phyloP scores from a whole-genome alignment of 2,113 vertebrate species.

The Fulica atra region DNA sequence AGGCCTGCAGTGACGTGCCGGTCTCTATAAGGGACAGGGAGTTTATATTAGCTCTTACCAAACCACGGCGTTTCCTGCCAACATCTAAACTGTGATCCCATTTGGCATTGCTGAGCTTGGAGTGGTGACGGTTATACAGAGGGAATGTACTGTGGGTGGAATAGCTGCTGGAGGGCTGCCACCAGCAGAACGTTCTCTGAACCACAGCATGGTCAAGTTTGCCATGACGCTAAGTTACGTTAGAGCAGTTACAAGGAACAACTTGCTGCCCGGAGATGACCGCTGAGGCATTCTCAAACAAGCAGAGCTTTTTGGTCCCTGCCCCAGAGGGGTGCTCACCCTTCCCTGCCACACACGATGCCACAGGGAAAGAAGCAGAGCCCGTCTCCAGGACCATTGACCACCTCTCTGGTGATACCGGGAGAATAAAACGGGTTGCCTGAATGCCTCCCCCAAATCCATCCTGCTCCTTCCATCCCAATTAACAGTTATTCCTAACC shows the following conservation, averaged over 20 bases:
- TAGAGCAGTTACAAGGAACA: not conserved
- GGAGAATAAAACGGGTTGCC: not conserved
- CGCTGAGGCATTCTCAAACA: not conserved
- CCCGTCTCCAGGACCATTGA: not conserved
- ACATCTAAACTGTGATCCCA: not conserved
- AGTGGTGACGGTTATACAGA: not conserved
- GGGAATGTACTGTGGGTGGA: not conserved
- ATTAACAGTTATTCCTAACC: not conserved
- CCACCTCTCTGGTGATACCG: not conserved
- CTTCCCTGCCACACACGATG: not conserved
- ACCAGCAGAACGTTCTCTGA: not conserved
- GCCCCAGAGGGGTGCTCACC: not conserved
- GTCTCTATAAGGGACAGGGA: not conserved
- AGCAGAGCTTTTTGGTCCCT: not conserved
- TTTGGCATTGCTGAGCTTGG: rapidly evolving
- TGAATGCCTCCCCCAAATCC: not conserved
- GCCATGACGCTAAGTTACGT: rapidly evolving
- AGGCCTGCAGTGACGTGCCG: not conserved
- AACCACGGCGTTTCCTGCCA: not conserved
- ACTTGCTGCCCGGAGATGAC: not conserved
- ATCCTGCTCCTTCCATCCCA: not conserved
- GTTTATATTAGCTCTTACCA: not conserved
- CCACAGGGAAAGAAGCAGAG: not conserved
- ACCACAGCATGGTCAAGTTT: not conserved
- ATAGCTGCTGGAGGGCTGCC: not conserved